Evolutionary conservation across 2,888 invertebrate genomes (phyloP).

Genomic region (Galerucella nymphaeae): DNA sequence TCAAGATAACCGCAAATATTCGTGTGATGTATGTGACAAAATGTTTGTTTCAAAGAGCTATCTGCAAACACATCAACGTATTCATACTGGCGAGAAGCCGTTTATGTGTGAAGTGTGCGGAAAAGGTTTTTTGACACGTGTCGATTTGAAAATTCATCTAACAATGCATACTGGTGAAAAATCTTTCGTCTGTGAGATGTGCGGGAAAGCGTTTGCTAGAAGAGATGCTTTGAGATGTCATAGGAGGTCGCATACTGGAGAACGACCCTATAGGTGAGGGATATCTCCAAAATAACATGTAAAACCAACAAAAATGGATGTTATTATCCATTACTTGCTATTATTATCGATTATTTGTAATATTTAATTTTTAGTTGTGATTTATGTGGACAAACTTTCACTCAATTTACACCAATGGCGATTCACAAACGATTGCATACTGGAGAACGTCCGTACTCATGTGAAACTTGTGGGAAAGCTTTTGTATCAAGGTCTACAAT

Average conservation of each 20-base stretch:
- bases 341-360: neutral
- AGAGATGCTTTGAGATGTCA: constrained; percentile 71
- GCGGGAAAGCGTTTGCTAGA: constrained; percentile 72
- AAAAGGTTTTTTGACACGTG: constrained; percentile 70
- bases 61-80: constrained; percentile 69
- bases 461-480: constrained; percentile 69
- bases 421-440: constrained; percentile 73
- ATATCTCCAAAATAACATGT: neutral
- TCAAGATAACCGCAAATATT: constrained; percentile 70
- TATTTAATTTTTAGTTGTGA: constrained; percentile 65
- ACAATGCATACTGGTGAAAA: constrained; percentile 74
- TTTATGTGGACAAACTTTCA: constrained; percentile 72
- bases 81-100: constrained; percentile 72
- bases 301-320: neutral
- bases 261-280: constrained; percentile 67
- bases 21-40: constrained; percentile 71
- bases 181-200: constrained; percentile 72
- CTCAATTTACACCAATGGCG: constrained; percentile 74
- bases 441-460: constrained; percentile 72
- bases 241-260: constrained; percentile 70
- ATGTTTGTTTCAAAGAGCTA: constrained; percentile 73
- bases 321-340: neutral
- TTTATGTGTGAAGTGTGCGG: constrained; percentile 72
- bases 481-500: constrained; percentile 72
- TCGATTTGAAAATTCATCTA: constrained; percentile 70